These are phyloP conservation scores for Dryocosmus kuriphilus DNA, from an alignment of 2,888 invertebrate species.

Conservation along the genomic window DNA sequence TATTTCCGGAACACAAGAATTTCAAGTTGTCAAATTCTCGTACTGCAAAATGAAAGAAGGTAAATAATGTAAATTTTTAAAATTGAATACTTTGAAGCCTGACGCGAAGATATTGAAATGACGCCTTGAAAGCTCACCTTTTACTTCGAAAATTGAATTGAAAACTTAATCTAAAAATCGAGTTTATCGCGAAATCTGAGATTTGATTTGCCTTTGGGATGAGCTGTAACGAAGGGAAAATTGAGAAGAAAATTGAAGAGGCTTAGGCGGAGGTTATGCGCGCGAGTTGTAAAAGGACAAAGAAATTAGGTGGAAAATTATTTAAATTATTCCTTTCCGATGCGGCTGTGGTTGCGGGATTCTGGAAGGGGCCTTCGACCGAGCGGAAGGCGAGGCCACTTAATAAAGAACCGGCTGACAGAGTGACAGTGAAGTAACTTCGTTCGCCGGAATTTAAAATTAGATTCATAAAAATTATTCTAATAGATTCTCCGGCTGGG, in stretches of 20 bases:
- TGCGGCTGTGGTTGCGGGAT: slow-evolving; percentile 18
- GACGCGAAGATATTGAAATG: no score
- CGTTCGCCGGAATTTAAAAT: slow-evolving; percentile 76
- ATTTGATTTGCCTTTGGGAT: slow-evolving; percentile 7
- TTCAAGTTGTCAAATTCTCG: no score
- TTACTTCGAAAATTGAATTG: neutral
- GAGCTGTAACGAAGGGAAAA: neutral
- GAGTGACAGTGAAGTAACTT: slow-evolving; percentile 75
- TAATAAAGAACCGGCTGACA: slow-evolving; percentile 74
- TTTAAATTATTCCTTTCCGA: slow-evolving; percentile 39
- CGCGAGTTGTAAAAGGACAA: slow-evolving; percentile 22
- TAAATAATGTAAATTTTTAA: no score
- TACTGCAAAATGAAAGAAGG: no score
- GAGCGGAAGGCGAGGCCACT: slow-evolving; percentile 61
- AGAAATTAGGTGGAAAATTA: slow-evolving; percentile 40
- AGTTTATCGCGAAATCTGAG: neutral
- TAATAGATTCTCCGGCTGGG: slow-evolving; percentile 74
- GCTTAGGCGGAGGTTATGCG: slow-evolving; percentile 12
- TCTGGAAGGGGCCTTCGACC: slow-evolving; percentile 24
- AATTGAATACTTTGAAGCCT: no score
- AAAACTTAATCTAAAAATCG: neutral
- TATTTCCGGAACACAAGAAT: no score
- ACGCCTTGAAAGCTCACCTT: neutral
- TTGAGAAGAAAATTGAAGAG: slow-evolving; percentile 6
- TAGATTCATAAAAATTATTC: slow-evolving; percentile 78